Conservation (phyloP, 2,113 vertebrate genomes). For the Periophthalmodon schlosseri region DNA sequence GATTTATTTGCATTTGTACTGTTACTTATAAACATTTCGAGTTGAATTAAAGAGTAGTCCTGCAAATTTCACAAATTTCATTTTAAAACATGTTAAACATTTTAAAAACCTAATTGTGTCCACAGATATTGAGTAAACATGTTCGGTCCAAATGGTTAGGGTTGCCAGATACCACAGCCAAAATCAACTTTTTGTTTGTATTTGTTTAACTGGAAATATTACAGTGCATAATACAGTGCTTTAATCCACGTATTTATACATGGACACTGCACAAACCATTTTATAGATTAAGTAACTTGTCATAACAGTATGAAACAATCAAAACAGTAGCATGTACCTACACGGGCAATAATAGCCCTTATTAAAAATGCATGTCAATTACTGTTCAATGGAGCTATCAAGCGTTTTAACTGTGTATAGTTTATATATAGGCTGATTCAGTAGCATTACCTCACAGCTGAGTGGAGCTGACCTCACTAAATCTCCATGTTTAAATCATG, state of each 20-base stretch:
- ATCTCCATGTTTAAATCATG: slow-evolving; percentile 14
- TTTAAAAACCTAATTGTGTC: no score
- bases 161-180: no score
- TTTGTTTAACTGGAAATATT: neutral
- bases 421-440: neutral
- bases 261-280: neutral
- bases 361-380: slow-evolving; percentile 26
- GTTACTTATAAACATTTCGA: neutral
- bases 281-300: neutral
- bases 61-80: neutral
- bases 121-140: no score
- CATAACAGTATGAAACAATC: slow-evolving; percentile 7
- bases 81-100: no score
- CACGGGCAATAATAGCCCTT: slow-evolving; percentile 23
- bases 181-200: no score
- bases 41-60: neutral
- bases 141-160: no score
- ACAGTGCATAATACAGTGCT: neutral
- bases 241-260: neutral
- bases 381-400: neutral
- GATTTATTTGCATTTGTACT: neutral
- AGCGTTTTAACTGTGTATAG: neutral
- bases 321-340: slow-evolving; percentile 5
- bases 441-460: neutral
- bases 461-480: slow-evolving; percentile 19